Evolutionary conservation across 2,888 invertebrate species (phyloP), one percentile per base, ranked within the genome.

Genomic region (Thecophora atra): DNA sequence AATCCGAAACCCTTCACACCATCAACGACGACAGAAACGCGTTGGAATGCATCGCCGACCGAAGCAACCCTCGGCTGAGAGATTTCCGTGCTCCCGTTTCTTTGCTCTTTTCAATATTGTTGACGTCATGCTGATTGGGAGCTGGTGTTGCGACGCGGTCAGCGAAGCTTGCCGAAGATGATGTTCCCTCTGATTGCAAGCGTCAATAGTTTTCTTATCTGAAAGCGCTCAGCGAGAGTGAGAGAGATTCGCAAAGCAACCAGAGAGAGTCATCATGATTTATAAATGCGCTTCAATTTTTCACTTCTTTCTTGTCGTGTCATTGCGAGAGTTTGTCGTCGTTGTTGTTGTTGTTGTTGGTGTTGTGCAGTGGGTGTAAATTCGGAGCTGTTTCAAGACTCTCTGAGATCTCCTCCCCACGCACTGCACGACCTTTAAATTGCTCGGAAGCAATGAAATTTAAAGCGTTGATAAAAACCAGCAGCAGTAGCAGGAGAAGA

Each of bases 351-450:
- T 21, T n/a, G 30, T 30, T 56, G 30, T 42, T 37, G 42, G 0
- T 30, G 15, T 21, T 58, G 56, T 51, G 28, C 54, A 66, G 66
- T 52, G 60, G 24, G 44, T 21, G 44, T 24, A 63, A 30, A 51
- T 47, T n/a, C 15, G 17, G 62, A 30, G 58, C 42, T 82, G 79
- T 78, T 83, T 83, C 81, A 83, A 83, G 83, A 83, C 78, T 80
- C 74, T 77, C 15, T 8, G 7, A 28, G 28, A 8, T 13, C n/a
- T 28, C 24, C 17, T 5, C n/a, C 13, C 47, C 8, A 37, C 37
- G 7, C 37, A 11, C 37, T 8, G 2, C 37, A 6, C 37, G 37
- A 37, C 37, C 37, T 37, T 37, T 37, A 37, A 37, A 37, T 37
- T 2, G 37, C 37, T 37, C 11, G 37, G 37, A 37, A 37, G 37